Percentiles rank a stretch among this genome's conserved stretches.
Evolutionary conservation across 2,113 vertebrate species (phyloP).

Genomic region (Dunckerocampus dactyliophorus): DNA sequence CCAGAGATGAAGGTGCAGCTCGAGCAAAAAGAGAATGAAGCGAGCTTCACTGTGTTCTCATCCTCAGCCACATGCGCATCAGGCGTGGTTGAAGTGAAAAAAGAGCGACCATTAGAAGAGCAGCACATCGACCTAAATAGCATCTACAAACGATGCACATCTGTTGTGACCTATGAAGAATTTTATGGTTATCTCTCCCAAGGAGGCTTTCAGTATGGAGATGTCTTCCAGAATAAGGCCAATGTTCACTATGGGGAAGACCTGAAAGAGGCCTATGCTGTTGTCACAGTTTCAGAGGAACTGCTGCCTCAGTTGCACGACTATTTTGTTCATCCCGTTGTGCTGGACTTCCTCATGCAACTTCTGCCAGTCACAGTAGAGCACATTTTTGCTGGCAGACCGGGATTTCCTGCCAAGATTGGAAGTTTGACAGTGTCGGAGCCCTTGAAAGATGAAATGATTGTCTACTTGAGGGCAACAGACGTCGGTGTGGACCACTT

Average conservation of each 20-base stretch:
- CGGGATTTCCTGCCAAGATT: slow-evolving; percentile 76
- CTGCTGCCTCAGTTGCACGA: slow-evolving; percentile 66
- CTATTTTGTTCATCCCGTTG: slow-evolving; percentile 79
- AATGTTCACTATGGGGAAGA: slow-evolving; percentile 75
- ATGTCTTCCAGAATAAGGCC: slow-evolving; percentile 71
- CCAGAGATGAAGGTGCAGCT: slow-evolving; percentile 73
- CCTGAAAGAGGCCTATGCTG: slow-evolving; percentile 73
- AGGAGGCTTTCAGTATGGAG: slow-evolving; percentile 78
- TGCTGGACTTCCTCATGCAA: slow-evolving; percentile 81
- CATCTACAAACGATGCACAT: slow-evolving; percentile 73
- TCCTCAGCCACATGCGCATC: slow-evolving; percentile 67
- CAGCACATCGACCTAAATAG: slow-evolving; percentile 65
- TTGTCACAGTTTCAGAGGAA: slow-evolving; percentile 69
- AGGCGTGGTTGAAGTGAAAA: slow-evolving; percentile 65
- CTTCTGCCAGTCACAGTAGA: slow-evolving; percentile 63
- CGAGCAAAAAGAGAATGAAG: slow-evolving; percentile 34
- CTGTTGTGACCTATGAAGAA: slow-evolving; percentile 61
- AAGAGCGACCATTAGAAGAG: slow-evolving; percentile 62
- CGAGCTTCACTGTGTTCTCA: slow-evolving; percentile 72
- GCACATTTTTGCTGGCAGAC: slow-evolving; percentile 40
- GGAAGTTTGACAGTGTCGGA: slow-evolving; percentile 74
- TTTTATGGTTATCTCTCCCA: slow-evolving; percentile 72
- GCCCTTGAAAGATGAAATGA: slow-evolving; percentile 78
- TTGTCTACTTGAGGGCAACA: slow-evolving; percentile 74
- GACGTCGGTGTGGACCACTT: slow-evolving; percentile 62